Percentiles rank a stretch among this genome's conserved stretches.
These are phyloP conservation scores for Holacanthus passer DNA, from an alignment of 2,113 vertebrate genomes.

Conservation along the genomic window DNA sequence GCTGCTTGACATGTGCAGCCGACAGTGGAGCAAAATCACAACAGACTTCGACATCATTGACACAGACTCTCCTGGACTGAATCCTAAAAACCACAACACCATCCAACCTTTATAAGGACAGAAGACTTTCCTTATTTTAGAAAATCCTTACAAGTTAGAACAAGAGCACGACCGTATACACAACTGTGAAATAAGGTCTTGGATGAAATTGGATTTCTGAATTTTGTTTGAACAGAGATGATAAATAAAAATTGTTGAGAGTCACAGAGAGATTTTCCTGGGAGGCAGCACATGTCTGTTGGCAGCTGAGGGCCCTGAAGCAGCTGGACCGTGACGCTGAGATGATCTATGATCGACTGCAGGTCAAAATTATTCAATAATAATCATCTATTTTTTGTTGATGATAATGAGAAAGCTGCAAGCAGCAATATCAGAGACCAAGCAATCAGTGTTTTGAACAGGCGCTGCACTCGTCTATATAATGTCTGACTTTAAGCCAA, in stretches of 20 bases:
- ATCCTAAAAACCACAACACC: slow-evolving; percentile 53
- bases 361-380: not conserved
- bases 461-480: too few relatives aligned
- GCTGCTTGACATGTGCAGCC: slow-evolving; percentile 1
- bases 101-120: not conserved
- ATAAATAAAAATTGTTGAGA: too few relatives aligned
- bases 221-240: too few relatives aligned
- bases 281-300: not conserved
- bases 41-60: not conserved
- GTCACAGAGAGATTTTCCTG: too few relatives aligned
- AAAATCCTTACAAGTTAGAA: too few relatives aligned
- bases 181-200: not conserved
- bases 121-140: not conserved
- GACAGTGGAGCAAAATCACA: slow-evolving; percentile 14
- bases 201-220: not conserved
- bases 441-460: too few relatives aligned
- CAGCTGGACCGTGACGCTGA: not conserved
- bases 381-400: not conserved
- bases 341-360: too few relatives aligned
- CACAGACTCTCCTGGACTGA: slow-evolving; percentile 28
- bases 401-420: too few relatives aligned
- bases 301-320: not conserved
- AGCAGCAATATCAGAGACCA: too few relatives aligned
- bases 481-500: not conserved
- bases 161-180: not conserved